phyloP scores from a whole-genome alignment of 2,113 vertebrate genomes.

The Camelus dromedarius region DNA sequence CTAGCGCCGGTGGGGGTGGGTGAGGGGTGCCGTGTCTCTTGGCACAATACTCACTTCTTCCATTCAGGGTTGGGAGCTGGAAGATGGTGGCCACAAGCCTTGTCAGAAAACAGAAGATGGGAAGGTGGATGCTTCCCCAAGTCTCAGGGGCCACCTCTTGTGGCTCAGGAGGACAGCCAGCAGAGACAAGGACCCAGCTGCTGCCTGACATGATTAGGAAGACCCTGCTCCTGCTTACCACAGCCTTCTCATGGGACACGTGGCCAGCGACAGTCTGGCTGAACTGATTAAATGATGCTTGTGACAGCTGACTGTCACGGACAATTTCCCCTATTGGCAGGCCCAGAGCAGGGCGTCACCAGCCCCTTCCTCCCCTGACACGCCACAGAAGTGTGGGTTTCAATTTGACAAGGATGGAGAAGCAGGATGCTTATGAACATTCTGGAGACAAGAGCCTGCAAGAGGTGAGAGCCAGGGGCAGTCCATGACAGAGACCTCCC shows the following conservation, averaged over 20 bases:
- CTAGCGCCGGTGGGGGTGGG: rapidly evolving
- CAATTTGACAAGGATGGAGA: neutral
- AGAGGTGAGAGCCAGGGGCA: neutral
- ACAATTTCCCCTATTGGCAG: neutral
- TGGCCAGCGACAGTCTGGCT: neutral
- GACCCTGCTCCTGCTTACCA: neutral
- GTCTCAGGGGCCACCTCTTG: neutral
- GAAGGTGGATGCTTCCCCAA: neutral
- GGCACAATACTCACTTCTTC: neutral
- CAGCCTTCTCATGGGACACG: rapidly evolving
- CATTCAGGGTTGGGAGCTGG: neutral
- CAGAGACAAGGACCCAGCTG: neutral
- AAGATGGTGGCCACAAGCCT: neutral
- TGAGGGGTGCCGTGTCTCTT: neutral
- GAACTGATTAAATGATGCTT: neutral
- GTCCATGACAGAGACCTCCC: neutral
- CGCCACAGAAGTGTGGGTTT: neutral
- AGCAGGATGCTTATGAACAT: neutral
- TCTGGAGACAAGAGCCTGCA: neutral
- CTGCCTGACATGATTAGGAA: neutral
- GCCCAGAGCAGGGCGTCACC: neutral
- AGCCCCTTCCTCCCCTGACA: too few species aligned
- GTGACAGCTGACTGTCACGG: neutral
- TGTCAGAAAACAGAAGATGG: neutral
- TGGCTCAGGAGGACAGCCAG: neutral